Conservation (phyloP, 2,888 invertebrate species). For the Sipha maydis region DNA sequence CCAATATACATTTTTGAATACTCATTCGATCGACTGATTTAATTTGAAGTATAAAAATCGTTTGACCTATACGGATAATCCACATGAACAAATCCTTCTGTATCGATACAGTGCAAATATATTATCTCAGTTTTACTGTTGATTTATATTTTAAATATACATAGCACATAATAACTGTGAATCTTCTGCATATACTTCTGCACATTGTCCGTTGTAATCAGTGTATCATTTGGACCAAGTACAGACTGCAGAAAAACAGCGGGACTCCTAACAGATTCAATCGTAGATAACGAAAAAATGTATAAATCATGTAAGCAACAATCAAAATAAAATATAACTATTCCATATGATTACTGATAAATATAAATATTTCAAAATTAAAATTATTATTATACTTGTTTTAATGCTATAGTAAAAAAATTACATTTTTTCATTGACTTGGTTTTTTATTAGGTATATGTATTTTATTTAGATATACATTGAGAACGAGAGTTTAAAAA, state of each 20-base stretch:
- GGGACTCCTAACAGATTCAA: conserved; percentile 39
- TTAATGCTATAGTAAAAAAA: too few relatives aligned
- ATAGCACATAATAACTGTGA: conserved; percentile 37
- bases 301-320: conserved; percentile 38
- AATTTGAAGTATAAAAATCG: neutral
- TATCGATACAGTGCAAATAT: neutral
- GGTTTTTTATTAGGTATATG: too few relatives aligned
- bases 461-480: too few relatives aligned
- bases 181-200: neutral
- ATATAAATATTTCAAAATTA: conserved; percentile 18
- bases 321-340: conserved; percentile 37
- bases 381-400: neutral
- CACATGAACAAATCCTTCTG: neutral
- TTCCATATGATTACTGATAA: neutral
- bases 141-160: conserved; percentile 40
- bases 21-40: neutral
- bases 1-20: neutral
- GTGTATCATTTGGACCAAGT: conserved; percentile 40
- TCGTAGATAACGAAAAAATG: conserved; percentile 28
- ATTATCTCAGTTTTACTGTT: conserved; percentile 28
- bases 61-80: conserved; percentile 3
- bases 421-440: too few relatives aligned
- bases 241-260: conserved; percentile 37
- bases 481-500: too few relatives aligned
- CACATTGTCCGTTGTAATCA: conserved; percentile 41